A percentile compares a stretch with the other conserved stretches of the same genome.
phyloP scores from a whole-genome alignment of 37 sponge, comb jelly and placozoan species.

The Oopsacas minuta region DNA sequence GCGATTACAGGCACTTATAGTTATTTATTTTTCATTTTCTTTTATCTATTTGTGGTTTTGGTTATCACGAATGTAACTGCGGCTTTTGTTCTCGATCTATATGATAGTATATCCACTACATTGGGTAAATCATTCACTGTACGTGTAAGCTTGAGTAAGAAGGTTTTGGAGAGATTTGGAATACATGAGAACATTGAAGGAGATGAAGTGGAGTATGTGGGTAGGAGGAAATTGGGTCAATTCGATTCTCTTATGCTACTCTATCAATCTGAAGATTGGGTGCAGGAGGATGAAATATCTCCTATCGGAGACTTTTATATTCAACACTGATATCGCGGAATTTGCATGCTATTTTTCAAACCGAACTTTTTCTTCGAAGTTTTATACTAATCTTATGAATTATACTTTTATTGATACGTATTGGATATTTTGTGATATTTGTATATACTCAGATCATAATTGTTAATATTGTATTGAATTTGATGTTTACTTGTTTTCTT shows the following conservation, averaged over 20 bases:
- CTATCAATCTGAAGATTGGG: conserved; percentile 10
- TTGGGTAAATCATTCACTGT: not conserved
- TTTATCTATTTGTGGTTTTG: not conserved
- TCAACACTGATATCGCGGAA: not conserved
- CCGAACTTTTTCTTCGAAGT: too few species aligned
- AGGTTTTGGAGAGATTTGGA: not conserved
- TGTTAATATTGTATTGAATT: too few species aligned
- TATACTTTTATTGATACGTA: too few species aligned
- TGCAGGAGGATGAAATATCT: not conserved
- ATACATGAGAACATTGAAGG: not conserved
- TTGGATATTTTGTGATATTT: too few species aligned
- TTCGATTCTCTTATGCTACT: conserved; percentile 7
- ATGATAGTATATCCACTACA: conserved; percentile 5
- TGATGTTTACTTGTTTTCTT: too few species aligned
- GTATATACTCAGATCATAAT: too few species aligned
- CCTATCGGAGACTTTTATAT: conserved; percentile 11
- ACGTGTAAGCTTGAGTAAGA: not conserved
- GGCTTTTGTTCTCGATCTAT: not conserved
- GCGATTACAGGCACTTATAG: not conserved
- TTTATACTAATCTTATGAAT: too few species aligned
- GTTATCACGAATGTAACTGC: not conserved
- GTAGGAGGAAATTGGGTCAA: not conserved
- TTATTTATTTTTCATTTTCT: not conserved
- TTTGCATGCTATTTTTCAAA: not conserved
- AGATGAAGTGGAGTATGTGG: not conserved